These are phyloP conservation scores for Dynastes maya DNA, from an alignment of 2,888 invertebrate genomes.

Conservation along the genomic window DNA sequence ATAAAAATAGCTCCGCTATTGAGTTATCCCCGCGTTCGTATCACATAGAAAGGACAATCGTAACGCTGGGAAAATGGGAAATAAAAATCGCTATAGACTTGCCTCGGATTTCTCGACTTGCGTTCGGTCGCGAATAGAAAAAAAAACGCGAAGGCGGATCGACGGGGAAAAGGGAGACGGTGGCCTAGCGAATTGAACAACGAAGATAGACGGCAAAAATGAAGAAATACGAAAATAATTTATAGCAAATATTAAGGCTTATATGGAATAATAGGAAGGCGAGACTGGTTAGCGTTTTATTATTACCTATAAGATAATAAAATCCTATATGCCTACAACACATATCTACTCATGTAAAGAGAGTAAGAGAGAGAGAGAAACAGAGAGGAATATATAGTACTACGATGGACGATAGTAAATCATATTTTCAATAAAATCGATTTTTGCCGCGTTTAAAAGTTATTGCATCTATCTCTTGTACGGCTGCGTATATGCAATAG, in stretches of 20 bases:
- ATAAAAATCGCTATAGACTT: constrained; percentile 35
- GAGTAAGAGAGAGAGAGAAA: no score
- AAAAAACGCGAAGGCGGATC: constrained; percentile 4
- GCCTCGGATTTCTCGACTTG: background rate
- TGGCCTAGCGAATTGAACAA: background rate
- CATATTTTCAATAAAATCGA: constrained; percentile 69
- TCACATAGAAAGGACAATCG: constrained; percentile 20
- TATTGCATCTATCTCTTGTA: constrained; percentile 60
- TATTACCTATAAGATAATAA: constrained; percentile 7
- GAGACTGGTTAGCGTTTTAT: background rate
- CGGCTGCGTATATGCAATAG: background rate
- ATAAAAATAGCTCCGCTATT: constrained; percentile 51
- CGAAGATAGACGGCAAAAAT: constrained; percentile 46
- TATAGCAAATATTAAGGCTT: constrained; percentile 62
- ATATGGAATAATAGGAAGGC: constrained; percentile 60
- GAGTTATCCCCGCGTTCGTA: constrained; percentile 37
- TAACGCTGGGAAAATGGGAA: constrained; percentile 48
- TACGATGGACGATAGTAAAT: constrained; percentile 64
- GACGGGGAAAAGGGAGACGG: background rate
- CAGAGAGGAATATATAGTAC: constrained; percentile 17
- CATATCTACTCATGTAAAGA: no score
- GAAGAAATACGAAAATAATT: constrained; percentile 58
- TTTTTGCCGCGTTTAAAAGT: constrained; percentile 63
- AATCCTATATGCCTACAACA: constrained; percentile 8
- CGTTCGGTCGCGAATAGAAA: background rate